Percentiles rank a stretch among this genome's conserved stretches.
Evolutionary conservation across 1,140 invertebrate genomes (phyloP).

Genomic region (Caenorhabditis tropicalis): DNA sequence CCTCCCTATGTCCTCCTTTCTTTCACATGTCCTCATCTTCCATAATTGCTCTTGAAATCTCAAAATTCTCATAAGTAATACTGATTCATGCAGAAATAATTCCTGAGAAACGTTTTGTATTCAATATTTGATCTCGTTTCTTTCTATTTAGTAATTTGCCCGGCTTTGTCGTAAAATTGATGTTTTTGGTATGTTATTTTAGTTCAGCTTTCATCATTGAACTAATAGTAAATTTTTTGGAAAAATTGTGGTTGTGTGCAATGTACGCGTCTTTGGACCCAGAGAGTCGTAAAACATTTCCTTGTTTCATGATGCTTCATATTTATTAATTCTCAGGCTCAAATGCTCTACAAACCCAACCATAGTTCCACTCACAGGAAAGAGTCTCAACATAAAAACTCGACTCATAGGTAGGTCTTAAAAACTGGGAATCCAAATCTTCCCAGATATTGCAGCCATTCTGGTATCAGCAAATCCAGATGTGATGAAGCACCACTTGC

Average conservation of each 20-base stretch:
- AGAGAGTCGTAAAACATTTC: neutral
- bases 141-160: neutral
- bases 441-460: neutral
- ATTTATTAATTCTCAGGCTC: constrained; percentile 1
- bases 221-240: constrained; percentile 33
- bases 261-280: too few species aligned
- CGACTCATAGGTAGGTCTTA: neutral
- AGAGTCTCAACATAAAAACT: constrained; percentile 12
- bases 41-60: constrained; percentile 13
- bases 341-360: constrained; percentile 48
- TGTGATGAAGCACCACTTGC: constrained; percentile 45
- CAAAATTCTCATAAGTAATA: constrained; percentile 3
- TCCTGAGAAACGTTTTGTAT: too few species aligned
- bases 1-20: neutral
- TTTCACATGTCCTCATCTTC: neutral
- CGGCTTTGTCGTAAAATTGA: constrained; percentile 23
- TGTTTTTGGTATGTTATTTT: constrained; percentile 25
- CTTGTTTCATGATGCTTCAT: neutral
- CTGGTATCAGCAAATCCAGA: neutral
- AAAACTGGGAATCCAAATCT: neutral
- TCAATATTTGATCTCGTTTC: neutral
- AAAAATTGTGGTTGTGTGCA: constrained; percentile 14
- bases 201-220: constrained; percentile 40
- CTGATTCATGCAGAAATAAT: neutral
- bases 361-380: neutral